Base-by-base conservation (phyloP, 2,113 vertebrate species). In the Chrysochloris asiatica region DNA sequence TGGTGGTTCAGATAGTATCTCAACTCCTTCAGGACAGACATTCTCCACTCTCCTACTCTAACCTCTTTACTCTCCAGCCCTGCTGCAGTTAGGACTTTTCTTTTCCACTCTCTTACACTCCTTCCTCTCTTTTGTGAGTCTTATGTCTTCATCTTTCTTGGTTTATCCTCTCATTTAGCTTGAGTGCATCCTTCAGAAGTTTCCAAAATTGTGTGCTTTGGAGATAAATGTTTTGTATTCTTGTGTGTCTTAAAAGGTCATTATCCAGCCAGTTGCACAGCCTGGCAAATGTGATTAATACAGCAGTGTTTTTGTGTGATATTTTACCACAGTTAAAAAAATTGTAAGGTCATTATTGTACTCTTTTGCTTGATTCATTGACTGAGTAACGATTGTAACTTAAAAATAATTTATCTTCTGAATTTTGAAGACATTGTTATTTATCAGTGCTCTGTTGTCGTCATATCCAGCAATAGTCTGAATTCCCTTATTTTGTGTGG, bases 401-500 rank as follows among this genome's bases (percentile, higher is more conserved):
- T 84, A 43, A 76, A 83, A 91, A 63, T 67, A 30, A 30, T 48
- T 33, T 61, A 12, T 77, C 50, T 4, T 86, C 26, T 30, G 13
- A 14, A 86, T 69, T n/a, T 38, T 54, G 71, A 82, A 89, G n/a
- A 50, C 26, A 19, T 11, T 30, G 28, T 4, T 56, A 21, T 36
- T 22, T 76, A 45, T 76, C 30, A 16, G 0, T n/a, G 50, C 33
- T 8, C n/a, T 38, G 8, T 56, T 81, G 21, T 76, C 86, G 85
- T 33, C n/a, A 38, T 80, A 8, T 41, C 48, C 41, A 88, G 0
- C 43, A 48, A 63, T 24, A 26, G 52, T 72, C 54, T 8, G 10
- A 48, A 59, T 88, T 76, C 79, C 24, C 73, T 81, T 50, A 19
- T 72, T 87, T 88, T 80, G 3, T 83, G 7, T 86, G 73, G 45